Base-by-base conservation (phyloP, 2,797 vertebrate species). In the Heteromormyrus szaboi region DNA sequence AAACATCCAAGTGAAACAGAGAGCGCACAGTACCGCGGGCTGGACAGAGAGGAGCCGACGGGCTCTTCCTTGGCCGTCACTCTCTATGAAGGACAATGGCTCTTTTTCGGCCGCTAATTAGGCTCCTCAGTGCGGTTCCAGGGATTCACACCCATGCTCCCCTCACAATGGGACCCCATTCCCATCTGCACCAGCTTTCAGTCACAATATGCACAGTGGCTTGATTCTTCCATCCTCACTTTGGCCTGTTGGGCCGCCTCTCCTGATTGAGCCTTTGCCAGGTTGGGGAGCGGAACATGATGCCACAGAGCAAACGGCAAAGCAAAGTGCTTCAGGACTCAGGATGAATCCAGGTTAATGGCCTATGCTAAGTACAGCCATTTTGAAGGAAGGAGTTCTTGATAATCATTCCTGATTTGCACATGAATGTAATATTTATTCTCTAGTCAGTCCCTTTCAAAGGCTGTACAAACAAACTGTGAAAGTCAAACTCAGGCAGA, bases 61-160 rank as follows among this genome's bases (percentile, higher is more conserved):
- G 25, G 33, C 6, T 37, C 50, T 41, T 86, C 51, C 37, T 87
- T 11, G 4, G 8, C 56, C n/a, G 0, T 29, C 33, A 9, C 33
- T 48, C 37, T 68, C 19, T 87, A 0, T 22, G 2, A 29, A 62
- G 90, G 89, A 95, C 94, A 95, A 94, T 93, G 93, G 90, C 29
- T n/a, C 88, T 92, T 93, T 89, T 94, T 95, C 92, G 94, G 94
- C 91, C 90, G 85, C 37, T 89, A 84, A 91, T 91, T 90, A 89
- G 90, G 91, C 85, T 86, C 88, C 92, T 56, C 91, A 89, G 54
- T 85, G 79, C 92, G 91, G 91, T 92, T 50, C 68, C 85, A 76
- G 50, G 50, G 54, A 44, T 19, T 72, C 4, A n/a, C 72, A 19
- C 41, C 51, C 91, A 62, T 68, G 4, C 37, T 62, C 37, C 29